Percentiles rank a stretch among this genome's conserved stretches.
Conservation (phyloP, 2,888 invertebrate species). For the Agrilus cyanescens region DNA sequence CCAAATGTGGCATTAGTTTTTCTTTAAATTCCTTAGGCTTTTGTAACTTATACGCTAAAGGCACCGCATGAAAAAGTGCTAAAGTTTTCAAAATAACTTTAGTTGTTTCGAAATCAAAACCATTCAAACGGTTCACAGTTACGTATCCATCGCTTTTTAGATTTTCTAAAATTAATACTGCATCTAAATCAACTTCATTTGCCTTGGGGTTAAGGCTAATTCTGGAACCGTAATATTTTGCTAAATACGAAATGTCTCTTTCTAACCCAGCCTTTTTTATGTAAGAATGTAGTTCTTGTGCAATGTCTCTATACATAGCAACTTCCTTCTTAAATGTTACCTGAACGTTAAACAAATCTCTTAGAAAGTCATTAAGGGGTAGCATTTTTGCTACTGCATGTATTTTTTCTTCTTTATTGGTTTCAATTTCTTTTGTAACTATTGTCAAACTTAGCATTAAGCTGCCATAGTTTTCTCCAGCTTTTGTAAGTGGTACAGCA, state of each 20-base stretch:
- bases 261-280: conserved; percentile 27
- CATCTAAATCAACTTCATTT: conserved; percentile 36
- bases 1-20: conserved; percentile 28
- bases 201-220: background rate
- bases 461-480: too few relatives aligned
- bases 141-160: conserved; percentile 36
- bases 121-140: conserved; percentile 33
- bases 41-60: conserved; percentile 37
- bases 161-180: conserved; percentile 41
- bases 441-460: too few relatives aligned
- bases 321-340: conserved; percentile 41
- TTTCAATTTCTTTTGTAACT: too few relatives aligned
- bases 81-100: conserved; percentile 33
- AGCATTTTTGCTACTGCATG: conserved; percentile 40
- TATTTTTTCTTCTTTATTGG: conserved; percentile 23
- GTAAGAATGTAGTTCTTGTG: too few relatives aligned
- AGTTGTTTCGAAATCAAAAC: conserved; percentile 37
- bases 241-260: background rate
- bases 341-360: conserved; percentile 37
- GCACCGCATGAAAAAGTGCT: conserved; percentile 42
- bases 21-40: conserved; percentile 31
- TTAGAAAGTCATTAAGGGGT: conserved; percentile 37
- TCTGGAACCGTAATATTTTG: background rate
- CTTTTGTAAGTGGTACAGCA: too few relatives aligned
- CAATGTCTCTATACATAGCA: too few relatives aligned